phyloP scores from a whole-genome alignment of 2,888 invertebrate species.

The Calephelis perditalis region DNA sequence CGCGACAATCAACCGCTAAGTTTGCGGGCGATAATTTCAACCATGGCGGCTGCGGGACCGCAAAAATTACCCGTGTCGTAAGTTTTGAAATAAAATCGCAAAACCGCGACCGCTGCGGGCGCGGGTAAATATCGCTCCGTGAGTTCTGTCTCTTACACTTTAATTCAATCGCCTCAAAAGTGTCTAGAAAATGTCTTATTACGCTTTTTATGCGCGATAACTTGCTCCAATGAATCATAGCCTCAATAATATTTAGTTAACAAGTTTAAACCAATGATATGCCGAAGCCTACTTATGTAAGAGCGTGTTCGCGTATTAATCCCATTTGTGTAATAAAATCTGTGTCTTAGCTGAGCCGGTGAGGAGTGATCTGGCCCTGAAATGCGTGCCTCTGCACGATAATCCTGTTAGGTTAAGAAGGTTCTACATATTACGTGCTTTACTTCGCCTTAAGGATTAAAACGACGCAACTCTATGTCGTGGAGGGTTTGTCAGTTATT shows the following conservation, averaged over 20 bases:
- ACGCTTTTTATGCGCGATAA: too few relatives aligned
- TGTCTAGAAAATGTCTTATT: too few relatives aligned
- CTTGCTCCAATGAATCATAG: too few relatives aligned
- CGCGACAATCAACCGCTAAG: too few relatives aligned
- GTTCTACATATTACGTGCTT: slow-evolving; percentile 85
- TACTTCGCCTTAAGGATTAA: slow-evolving; percentile 83
- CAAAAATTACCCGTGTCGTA: too few relatives aligned
- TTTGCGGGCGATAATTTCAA: too few relatives aligned
- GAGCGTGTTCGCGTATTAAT: slow-evolving; percentile 61
- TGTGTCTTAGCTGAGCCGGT: slow-evolving; percentile 68
- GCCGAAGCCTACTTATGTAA: slow-evolving; percentile 37
- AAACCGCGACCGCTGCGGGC: too few relatives aligned
- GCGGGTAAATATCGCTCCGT: too few relatives aligned
- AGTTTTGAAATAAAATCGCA: too few relatives aligned
- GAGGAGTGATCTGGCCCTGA: slow-evolving; percentile 77
- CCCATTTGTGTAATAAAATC: slow-evolving; percentile 78
- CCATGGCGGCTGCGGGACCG: too few relatives aligned
- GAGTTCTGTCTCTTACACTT: too few relatives aligned
- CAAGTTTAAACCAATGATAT: slow-evolving; percentile 26
- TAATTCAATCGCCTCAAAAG: too few relatives aligned
- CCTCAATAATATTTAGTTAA: slow-evolving; percentile 30
- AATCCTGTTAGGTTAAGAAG: slow-evolving; percentile 86
- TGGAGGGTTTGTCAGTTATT: slow-evolving; percentile 31
- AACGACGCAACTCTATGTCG: slow-evolving; percentile 64
- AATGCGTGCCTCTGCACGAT: slow-evolving; percentile 80